These are phyloP conservation scores for cat (Felis catus) DNA, from an alignment of 2,113 vertebrate genomes.

Conservation along the genomic window F.catus_Fca126_mat1.0 CM031416.1:69616501-69617000, in stretches of 20 bases:
- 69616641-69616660: neutral
- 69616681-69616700: neutral
- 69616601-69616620: neutral
- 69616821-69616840: rapidly evolving
- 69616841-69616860: rapidly evolving
- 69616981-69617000: rapidly evolving
- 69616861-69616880: rapidly evolving
- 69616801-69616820: rapidly evolving
- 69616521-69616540: rapidly evolving
- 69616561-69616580: rapidly evolving
- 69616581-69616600: rapidly evolving
- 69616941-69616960: neutral
- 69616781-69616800: neutral
- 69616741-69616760: rapidly evolving
- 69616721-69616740: no score
- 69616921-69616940: rapidly evolving
- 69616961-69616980: rapidly evolving
- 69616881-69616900: rapidly evolving
- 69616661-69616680: neutral
- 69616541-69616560: rapidly evolving
- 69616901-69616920: rapidly evolving
- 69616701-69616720: neutral
- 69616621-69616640: rapidly evolving
- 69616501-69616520: rapidly evolving
- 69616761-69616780: rapidly evolving